These are phyloP conservation scores for Tryphoninae sp. DNA, from an alignment of 2,888 invertebrate species.

Conservation along the genomic window DNA sequence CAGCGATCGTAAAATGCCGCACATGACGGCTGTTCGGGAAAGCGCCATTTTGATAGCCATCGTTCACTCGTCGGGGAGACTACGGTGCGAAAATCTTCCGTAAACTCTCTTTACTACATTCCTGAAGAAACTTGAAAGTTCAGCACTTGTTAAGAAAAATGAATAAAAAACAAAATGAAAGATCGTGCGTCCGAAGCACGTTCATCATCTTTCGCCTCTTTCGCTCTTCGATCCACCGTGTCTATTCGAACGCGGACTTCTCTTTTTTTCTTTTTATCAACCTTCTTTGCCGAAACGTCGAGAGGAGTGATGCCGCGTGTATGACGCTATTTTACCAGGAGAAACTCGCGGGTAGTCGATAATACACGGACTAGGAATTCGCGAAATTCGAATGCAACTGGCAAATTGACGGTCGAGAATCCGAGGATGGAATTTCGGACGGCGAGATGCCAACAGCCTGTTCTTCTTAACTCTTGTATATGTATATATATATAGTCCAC, in stretches of 20 bases:
- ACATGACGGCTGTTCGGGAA: too few relatives aligned
- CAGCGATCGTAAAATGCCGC: too few relatives aligned
- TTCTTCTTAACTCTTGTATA: slow-evolving; percentile 71
- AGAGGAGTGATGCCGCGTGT: slow-evolving; percentile 59
- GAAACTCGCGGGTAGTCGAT: slow-evolving; percentile 26
- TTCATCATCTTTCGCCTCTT: neutral
- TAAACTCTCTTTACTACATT: too few relatives aligned
- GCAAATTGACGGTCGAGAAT: slow-evolving; percentile 78
- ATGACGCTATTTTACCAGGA: slow-evolving; percentile 66
- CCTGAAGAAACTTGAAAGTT: too few relatives aligned
- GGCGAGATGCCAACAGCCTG: slow-evolving; percentile 77
- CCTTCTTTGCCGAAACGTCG: neutral
- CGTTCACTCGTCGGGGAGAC: too few relatives aligned
- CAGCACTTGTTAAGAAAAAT: too few relatives aligned
- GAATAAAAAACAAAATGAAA: too few relatives aligned
- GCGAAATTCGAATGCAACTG: slow-evolving; percentile 77
- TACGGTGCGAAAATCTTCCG: too few relatives aligned
- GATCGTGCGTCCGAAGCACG: neutral
- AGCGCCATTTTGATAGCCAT: too few relatives aligned
- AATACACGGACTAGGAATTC: slow-evolving; percentile 78
- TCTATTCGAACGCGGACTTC: neutral
- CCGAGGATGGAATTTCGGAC: slow-evolving; percentile 75
- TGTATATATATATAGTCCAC: neutral
- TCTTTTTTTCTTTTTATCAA: neutral
- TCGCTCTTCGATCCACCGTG: neutral